Base-by-base conservation (phyloP, 2,888 invertebrate species). In the Nemotelus nigrinus region DNA sequence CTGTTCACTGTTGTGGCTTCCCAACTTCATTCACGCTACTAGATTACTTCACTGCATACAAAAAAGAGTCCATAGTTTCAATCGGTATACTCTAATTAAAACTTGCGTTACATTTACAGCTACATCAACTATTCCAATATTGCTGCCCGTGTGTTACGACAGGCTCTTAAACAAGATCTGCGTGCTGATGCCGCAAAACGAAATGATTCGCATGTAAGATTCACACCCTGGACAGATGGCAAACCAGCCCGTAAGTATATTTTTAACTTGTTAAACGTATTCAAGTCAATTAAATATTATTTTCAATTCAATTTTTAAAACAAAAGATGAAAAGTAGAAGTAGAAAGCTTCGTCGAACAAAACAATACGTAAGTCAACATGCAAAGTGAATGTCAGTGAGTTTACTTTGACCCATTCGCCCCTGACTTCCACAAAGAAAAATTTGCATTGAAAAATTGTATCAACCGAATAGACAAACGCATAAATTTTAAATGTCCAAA, bases 81-180 rank as follows among this genome's bases (percentile, higher is more conserved):
- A 60, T 25, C 60, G 1, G 6, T 25, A 2, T 60, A 1, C n/a
- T 6, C n/a, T 60, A n/a, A 5, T 39, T 60, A 25, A 5, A 7
- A 50, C 50, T 50, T 7, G 5, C 50, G 50, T 50, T 48, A 5
- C 25, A 4, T 47, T 88, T 88, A 76, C 86, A 98, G 97, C 89
- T 98, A 98, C 90, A 94, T 98, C 87, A 96, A 96, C 89, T 98
- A 95, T 88, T 98, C 98, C 78, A 95, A 94, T 87, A 95, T 98
- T 85, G 97, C 97, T 84, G 97, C 98, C 43, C 92, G 90, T 84
- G 89, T 95, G 76, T 88, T 98, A 78, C 91, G 98, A 79, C 90
- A 92, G 84, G 91, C 95, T 10, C 86, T 98, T 82, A 97, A 97
- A 86, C 86, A 92, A 2, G 94, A 96, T 64, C 82, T 93, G 0